Conservation (phyloP, 2,888 invertebrate species). For the Xanthorhoe spadicearia region DNA sequence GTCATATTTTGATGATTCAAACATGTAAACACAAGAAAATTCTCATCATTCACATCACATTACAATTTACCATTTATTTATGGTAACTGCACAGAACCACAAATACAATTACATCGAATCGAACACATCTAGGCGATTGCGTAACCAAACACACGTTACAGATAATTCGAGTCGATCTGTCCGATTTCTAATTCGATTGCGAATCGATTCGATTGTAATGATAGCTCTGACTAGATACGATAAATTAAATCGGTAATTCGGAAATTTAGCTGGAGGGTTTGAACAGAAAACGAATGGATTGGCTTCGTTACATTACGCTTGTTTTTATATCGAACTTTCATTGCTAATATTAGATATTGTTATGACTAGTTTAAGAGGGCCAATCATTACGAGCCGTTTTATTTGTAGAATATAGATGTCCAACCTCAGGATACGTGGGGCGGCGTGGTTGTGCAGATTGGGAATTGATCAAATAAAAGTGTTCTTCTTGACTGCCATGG, state of each 20-base stretch:
- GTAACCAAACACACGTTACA: conserved; percentile 55
- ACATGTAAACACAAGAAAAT: too few species aligned
- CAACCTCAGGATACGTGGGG: too few species aligned
- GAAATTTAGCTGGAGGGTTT: conserved; percentile 24
- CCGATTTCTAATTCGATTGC: conserved; percentile 73
- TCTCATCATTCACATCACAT: too few species aligned
- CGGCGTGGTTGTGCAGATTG: too few species aligned
- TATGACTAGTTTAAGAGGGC: too few species aligned
- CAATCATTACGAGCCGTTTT: too few species aligned
- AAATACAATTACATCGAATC: conserved; percentile 8
- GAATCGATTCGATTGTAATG: conserved; percentile 65
- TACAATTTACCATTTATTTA: background rate
- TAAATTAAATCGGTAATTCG: conserved; percentile 35
- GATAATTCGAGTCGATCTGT: conserved; percentile 64
- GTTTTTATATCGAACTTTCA: background rate
- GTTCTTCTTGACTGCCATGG: too few species aligned
- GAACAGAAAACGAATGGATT: conserved; percentile 14
- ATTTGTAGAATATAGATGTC: too few species aligned
- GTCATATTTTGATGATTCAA: too few species aligned
- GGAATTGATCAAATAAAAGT: too few species aligned
- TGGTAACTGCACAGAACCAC: background rate
- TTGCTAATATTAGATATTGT: background rate
- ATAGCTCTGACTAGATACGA: conserved; percentile 45
- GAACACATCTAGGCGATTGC: conserved; percentile 51
- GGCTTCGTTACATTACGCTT: background rate